These are phyloP conservation scores for Oligia fasciuncula DNA, from an alignment of 2,888 invertebrate genomes.

Conservation along the genomic window DNA sequence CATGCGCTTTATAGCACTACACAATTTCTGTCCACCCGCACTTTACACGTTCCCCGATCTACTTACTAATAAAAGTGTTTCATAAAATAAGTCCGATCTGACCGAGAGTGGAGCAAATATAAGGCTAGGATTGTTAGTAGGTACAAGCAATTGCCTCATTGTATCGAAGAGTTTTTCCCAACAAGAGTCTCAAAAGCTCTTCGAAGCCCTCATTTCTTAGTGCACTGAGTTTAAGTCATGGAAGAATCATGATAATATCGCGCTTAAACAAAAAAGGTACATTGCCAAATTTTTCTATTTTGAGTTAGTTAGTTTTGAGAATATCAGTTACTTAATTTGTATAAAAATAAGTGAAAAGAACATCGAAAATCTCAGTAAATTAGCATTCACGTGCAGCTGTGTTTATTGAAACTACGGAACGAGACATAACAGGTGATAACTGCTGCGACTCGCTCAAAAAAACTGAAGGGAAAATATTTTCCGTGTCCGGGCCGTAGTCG, in stretches of 20 bases:
- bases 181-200: slow-evolving; percentile 68
- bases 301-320: no score
- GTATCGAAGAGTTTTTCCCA: slow-evolving; percentile 72
- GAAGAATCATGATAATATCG: not conserved
- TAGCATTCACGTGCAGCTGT: slow-evolving; percentile 37
- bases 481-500: slow-evolving; percentile 40
- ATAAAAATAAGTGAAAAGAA: slow-evolving; percentile 22
- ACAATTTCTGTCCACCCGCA: slow-evolving; percentile 78
- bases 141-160: slow-evolving; percentile 78
- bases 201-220: slow-evolving; percentile 68
- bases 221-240: slow-evolving; percentile 50
- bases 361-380: slow-evolving; percentile 18
- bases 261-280: not conserved
- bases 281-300: not conserved
- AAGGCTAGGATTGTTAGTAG: slow-evolving; percentile 70
- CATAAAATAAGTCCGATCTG: slow-evolving; percentile 61
- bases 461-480: slow-evolving; percentile 49
- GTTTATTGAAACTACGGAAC: slow-evolving; percentile 38
- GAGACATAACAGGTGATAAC: slow-evolving; percentile 49
- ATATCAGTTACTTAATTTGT: not conserved
- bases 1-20: slow-evolving; percentile 79
- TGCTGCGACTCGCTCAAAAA: slow-evolving; percentile 38
- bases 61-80: slow-evolving; percentile 75
- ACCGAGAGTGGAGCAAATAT: slow-evolving; percentile 47
- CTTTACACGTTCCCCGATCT: slow-evolving; percentile 74